phyloP scores from a whole-genome alignment of 2,113 vertebrate species.

The Melanerpes formicivorus region DNA sequence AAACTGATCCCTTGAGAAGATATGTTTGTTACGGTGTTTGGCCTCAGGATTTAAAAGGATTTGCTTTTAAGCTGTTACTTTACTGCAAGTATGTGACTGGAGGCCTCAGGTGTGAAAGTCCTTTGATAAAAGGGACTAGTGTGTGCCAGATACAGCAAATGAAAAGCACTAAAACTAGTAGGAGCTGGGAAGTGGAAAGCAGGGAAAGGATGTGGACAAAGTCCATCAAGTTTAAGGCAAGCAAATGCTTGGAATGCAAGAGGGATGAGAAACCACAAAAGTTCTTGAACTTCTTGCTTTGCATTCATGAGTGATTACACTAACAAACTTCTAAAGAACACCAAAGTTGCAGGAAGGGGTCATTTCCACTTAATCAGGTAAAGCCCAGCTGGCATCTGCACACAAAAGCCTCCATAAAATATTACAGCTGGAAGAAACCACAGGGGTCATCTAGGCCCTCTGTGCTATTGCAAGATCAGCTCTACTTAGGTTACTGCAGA shows the following conservation, averaged over 20 bases:
- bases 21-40: conserved; percentile 58
- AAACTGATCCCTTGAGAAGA: conserved; percentile 53
- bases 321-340: neutral
- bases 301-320: neutral
- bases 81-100: conserved; percentile 45
- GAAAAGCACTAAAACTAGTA: conserved; percentile 36
- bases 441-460: neutral
- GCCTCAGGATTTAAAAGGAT: conserved; percentile 72
- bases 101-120: conserved; percentile 76
- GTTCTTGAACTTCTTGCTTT: conserved; percentile 42
- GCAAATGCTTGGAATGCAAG: conserved; percentile 40
- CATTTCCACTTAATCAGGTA: neutral
- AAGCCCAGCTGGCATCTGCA: neutral
- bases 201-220: conserved; percentile 9
- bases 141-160: neutral
- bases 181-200: neutral
- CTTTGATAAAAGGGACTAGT: conserved; percentile 69
- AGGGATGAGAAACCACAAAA: conserved; percentile 28
- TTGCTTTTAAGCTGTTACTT: conserved; percentile 66
- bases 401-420: neutral
- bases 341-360: neutral
- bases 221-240: conserved; percentile 55
- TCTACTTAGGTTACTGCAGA: neutral
- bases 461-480: neutral
- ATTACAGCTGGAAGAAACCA: neutral